Percentiles rank a stretch among this genome's conserved stretches.
phyloP scores from a whole-genome alignment of 2,797 vertebrate genomes.

The Melanotaenia pygmaea region DNA sequence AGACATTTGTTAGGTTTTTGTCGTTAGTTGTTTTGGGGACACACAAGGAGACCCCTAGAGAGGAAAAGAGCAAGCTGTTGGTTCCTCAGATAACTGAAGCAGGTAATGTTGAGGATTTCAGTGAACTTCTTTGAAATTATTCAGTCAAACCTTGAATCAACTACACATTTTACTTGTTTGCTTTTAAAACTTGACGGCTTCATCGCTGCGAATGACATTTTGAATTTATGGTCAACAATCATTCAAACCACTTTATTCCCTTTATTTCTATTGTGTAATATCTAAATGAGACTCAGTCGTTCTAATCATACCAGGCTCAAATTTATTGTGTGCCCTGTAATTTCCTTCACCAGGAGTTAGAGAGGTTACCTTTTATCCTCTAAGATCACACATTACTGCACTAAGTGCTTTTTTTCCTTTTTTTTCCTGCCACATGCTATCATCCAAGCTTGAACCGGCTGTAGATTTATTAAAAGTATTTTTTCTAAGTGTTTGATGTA shows the following conservation, averaged over 20 bases:
- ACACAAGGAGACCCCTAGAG: conserved; percentile 7
- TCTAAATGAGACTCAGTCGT: conserved; percentile 44
- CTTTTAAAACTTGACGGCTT: conserved; percentile 12
- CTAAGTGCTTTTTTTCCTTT: conserved; percentile 80
- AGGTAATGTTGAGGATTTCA: neutral
- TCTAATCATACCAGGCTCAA: conserved; percentile 41
- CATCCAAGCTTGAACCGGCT: conserved; percentile 64
- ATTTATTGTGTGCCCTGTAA: conserved; percentile 73
- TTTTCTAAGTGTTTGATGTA: conserved; percentile 17
- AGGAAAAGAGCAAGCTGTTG: conserved; percentile 13
- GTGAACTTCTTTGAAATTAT: neutral
- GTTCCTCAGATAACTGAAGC: neutral
- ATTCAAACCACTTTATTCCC: conserved; percentile 7
- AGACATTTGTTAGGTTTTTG: conserved; percentile 43
- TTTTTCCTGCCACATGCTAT: conserved; percentile 72
- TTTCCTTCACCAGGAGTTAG: conserved; percentile 68
- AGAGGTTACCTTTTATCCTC: conserved; percentile 80
- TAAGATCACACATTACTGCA: conserved; percentile 76
- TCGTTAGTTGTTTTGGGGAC: conserved; percentile 26
- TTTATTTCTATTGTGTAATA: conserved; percentile 34
- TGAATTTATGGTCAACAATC: conserved; percentile 9
- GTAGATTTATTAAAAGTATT: conserved; percentile 67
- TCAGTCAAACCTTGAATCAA: conserved; percentile 25
- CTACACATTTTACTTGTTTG: conserved; percentile 1
- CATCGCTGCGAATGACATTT: conserved; percentile 26